Conservation (phyloP, 2,797 vertebrate genomes). For the Periophthalmus magnuspinnatus region DNA sequence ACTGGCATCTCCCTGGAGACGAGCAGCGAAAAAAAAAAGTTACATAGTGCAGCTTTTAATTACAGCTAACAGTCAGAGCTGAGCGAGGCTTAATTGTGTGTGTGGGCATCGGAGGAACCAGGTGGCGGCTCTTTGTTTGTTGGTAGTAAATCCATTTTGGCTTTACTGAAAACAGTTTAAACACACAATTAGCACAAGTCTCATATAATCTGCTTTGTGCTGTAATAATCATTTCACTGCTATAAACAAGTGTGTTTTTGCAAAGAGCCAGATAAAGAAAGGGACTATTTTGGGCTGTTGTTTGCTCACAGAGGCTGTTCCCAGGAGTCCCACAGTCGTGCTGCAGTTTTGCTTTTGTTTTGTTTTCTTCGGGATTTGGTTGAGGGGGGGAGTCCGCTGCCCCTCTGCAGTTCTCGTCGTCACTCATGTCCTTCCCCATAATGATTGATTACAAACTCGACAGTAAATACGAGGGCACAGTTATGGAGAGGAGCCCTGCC, state of each 20-base stretch:
- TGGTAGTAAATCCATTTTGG: conserved; percentile 64
- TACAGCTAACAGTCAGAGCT: conserved; percentile 33
- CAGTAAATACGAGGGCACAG: conserved; percentile 42
- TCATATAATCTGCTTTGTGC: conserved; percentile 58
- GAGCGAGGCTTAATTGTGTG: conserved; percentile 34
- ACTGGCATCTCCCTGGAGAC: background rate
- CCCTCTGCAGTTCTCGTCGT: conserved; percentile 56
- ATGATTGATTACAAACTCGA: conserved; percentile 51
- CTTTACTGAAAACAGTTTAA: conserved; percentile 63
- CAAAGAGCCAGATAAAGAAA: conserved; percentile 67
- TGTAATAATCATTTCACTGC: conserved; percentile 72
- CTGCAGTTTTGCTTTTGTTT: conserved; percentile 72
- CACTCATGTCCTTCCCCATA: conserved; percentile 48
- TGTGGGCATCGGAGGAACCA: conserved; percentile 38
- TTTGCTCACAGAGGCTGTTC: conserved; percentile 79
- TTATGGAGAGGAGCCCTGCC: conserved; percentile 1
- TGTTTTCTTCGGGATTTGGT: conserved; percentile 71
- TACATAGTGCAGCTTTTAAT: conserved; percentile 14
- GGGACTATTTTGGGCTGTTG: conserved; percentile 77
- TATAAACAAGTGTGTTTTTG: conserved; percentile 69
- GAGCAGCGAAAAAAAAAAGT: background rate
- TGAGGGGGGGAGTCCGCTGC: conserved; percentile 69
- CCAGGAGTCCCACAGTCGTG: conserved; percentile 72
- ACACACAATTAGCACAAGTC: conserved; percentile 54
- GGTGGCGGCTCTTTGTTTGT: conserved; percentile 72